These are phyloP conservation scores for Thumatha senex DNA, from an alignment of 2,888 invertebrate species.

Conservation along the genomic window DNA sequence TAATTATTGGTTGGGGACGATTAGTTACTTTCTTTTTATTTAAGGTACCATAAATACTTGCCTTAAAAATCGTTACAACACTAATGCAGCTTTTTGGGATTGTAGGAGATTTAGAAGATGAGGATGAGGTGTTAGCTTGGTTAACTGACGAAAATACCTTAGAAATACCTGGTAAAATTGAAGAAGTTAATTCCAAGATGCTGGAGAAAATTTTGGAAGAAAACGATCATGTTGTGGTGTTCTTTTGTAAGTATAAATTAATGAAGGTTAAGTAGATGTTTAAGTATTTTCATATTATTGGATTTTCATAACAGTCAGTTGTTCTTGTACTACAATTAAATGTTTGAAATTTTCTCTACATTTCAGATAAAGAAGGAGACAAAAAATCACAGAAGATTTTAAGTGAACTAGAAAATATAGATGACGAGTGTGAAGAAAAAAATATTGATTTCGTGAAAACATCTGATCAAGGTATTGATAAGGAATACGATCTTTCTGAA, in stretches of 20 bases:
- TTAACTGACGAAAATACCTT: slow-evolving; percentile 94
- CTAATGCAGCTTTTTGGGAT: slow-evolving; percentile 1
- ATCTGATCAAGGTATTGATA: slow-evolving; percentile 93
- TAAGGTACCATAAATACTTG: no score
- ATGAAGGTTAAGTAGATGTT: background rate
- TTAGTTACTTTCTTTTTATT: no score
- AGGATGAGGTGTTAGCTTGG: slow-evolving; percentile 96
- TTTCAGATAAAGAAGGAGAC: slow-evolving; percentile 93
- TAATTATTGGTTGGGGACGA: no score
- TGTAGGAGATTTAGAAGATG: slow-evolving; percentile 92
- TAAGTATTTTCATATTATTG: background rate
- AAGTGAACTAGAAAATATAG: slow-evolving; percentile 95
- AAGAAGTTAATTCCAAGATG: slow-evolving; percentile 96
- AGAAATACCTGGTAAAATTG: slow-evolving; percentile 96
- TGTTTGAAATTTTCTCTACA: background rate
- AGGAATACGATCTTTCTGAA: slow-evolving; percentile 92
- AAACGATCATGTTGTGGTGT: slow-evolving; percentile 94
- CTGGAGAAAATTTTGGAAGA: slow-evolving; percentile 94
- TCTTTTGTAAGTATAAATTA: slow-evolving; percentile 91
- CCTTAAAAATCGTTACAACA: no score
- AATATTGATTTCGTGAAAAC: slow-evolving; percentile 96
- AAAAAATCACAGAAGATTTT: slow-evolving; percentile 95
- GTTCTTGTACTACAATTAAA: no score
- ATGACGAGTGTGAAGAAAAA: slow-evolving; percentile 96
- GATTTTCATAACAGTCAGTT: no score